Conservation (phyloP, 30 jellyfish, hydroid and myxozoan species). For the Aurelia coerulea region DNA sequence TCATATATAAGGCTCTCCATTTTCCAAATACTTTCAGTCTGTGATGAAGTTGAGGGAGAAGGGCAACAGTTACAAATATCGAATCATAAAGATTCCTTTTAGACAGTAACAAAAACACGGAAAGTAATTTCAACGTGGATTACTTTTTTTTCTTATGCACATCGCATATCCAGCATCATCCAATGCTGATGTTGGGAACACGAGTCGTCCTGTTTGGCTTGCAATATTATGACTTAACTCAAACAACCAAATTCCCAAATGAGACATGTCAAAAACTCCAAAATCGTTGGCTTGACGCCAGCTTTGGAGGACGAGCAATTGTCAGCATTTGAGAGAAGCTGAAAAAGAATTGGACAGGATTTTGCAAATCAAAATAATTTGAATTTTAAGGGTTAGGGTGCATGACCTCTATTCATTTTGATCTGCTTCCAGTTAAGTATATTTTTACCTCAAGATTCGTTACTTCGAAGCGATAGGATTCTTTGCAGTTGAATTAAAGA, state of each 20-base stretch:
- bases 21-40: no score
- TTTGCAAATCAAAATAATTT: no score
- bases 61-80: no score
- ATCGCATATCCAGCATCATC: neutral
- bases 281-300: constrained; percentile 25
- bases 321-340: constrained; percentile 75
- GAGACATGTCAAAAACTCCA: constrained; percentile 95
- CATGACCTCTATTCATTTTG: no score
- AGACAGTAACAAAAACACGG: no score
- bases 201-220: constrained; percentile 17
- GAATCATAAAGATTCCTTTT: no score
- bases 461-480: neutral
- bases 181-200: neutral
- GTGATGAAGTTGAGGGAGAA: no score
- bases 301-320: constrained; percentile 81
- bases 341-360: no score
- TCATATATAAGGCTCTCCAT: no score
- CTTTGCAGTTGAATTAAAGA: no score
- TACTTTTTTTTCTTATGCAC: constrained; percentile 58
- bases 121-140: neutral
- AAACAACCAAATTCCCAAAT: constrained; percentile 62
- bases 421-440: neutral
- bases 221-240: constrained; percentile 46
- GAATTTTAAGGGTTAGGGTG: no score
- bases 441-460: neutral